A percentile compares a stretch with the other conserved stretches of the same genome.
These are phyloP conservation scores for Griposia aprilina DNA, from an alignment of 2,888 invertebrate genomes.

Conservation along the genomic window DNA sequence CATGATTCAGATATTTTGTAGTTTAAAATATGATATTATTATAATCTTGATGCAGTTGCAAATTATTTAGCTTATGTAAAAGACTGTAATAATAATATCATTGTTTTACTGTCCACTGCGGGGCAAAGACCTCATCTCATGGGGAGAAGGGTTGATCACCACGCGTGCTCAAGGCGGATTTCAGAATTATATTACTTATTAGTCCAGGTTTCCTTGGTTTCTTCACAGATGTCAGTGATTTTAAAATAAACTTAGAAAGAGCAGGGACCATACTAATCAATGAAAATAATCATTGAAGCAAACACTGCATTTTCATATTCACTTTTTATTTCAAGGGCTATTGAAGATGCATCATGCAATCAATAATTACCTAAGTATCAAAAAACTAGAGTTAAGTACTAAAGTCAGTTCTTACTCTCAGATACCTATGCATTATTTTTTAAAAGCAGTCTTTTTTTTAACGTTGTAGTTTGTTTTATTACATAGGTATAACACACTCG, in stretches of 20 bases:
- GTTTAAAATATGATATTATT: background rate
- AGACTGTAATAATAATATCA: background rate
- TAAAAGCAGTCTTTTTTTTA: too few relatives aligned
- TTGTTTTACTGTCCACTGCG: background rate
- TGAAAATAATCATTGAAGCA: background rate
- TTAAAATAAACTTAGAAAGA: background rate
- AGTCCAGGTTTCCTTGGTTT: too few relatives aligned
- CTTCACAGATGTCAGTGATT: too few relatives aligned
- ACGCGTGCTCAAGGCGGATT: too few relatives aligned
- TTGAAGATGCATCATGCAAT: background rate
- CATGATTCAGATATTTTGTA: background rate
- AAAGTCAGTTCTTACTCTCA: background rate
- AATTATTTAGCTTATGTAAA: background rate
- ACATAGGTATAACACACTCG: too few relatives aligned
- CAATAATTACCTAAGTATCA: too few relatives aligned
- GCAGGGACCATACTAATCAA: background rate
- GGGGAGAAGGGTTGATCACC: too few relatives aligned
- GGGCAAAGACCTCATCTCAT: too few relatives aligned
- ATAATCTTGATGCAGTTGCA: background rate
- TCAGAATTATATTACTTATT: too few relatives aligned
- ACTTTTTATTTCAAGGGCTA: background rate
- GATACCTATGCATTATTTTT: background rate
- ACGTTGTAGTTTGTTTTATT: too few relatives aligned
- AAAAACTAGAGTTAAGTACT: too few relatives aligned
- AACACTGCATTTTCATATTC: too few relatives aligned